Percentiles rank a stretch among this genome's conserved stretches.
Conservation (phyloP, 2,797 vertebrate species). For the Threskiornis aethiopicus region DNA sequence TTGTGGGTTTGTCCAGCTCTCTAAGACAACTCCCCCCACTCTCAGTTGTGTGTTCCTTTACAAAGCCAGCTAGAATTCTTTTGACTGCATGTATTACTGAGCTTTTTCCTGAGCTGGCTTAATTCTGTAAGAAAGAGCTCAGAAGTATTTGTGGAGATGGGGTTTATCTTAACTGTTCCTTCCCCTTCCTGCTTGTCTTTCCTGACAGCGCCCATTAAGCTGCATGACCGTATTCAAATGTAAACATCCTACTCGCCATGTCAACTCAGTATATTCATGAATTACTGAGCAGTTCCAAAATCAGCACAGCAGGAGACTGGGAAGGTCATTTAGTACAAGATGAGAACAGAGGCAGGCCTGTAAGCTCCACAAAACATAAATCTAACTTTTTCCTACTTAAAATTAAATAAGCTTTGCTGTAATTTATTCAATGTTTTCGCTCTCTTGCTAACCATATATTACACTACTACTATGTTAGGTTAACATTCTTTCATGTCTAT, state of each 20-base stretch:
- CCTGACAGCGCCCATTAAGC: neutral
- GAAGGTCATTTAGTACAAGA: neutral
- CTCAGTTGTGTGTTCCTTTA: neutral
- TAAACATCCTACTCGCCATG: slow-evolving; percentile 17
- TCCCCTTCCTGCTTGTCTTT: slow-evolving; percentile 4
- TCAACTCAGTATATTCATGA: neutral
- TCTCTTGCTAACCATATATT: neutral
- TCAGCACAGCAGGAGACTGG: neutral
- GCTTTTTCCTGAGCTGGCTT: neutral
- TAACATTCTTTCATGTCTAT: neutral
- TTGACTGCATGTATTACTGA: neutral
- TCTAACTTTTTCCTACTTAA: neutral
- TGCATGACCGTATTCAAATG: neutral
- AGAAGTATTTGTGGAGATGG: neutral
- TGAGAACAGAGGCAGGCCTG: neutral
- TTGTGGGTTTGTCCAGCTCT: neutral
- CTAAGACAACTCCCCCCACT: neutral
- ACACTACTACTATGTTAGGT: neutral
- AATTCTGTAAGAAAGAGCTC: neutral
- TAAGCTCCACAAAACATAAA: neutral
- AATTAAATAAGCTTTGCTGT: neutral
- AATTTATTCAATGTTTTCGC: slow-evolving; percentile 4
- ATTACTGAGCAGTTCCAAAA: neutral
- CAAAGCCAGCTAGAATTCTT: neutral
- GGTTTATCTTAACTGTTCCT: slow-evolving; percentile 23